These are phyloP conservation scores for Manis pentadactyla DNA, from an alignment of 2,797 vertebrate species.

Conservation along the genomic window DNA sequence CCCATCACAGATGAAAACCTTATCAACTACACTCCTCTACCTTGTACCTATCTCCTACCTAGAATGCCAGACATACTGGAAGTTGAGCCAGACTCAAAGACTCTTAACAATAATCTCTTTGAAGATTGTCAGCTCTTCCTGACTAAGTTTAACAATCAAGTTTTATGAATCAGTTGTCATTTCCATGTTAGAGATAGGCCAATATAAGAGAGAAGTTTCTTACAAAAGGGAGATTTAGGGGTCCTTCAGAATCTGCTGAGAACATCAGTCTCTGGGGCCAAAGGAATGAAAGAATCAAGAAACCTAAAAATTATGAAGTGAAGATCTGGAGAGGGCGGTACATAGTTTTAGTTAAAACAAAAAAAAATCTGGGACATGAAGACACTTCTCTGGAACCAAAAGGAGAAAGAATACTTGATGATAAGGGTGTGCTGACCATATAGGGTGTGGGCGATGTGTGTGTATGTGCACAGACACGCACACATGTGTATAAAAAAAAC, in stretches of 20 bases:
- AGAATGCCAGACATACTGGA: slow-evolving; percentile 46
- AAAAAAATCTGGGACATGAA: slow-evolving; percentile 3
- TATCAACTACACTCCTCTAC: background rate
- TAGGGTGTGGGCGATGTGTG: background rate
- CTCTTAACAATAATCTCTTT: slow-evolving; percentile 49
- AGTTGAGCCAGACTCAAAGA: slow-evolving; percentile 57
- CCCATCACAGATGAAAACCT: background rate
- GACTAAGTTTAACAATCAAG: slow-evolving; percentile 63
- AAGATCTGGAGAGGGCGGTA: background rate
- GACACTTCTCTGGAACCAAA: slow-evolving; percentile 15
- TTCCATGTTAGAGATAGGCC: slow-evolving; percentile 17
- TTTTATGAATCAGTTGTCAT: slow-evolving; percentile 49
- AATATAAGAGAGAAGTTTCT: background rate
- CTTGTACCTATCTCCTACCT: background rate
- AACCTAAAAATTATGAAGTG: background rate
- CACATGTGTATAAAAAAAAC: background rate
- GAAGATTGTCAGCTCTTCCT: slow-evolving; percentile 54
- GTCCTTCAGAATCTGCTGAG: background rate
- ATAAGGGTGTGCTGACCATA: background rate
- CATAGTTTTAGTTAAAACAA: background rate
- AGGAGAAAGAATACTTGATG: background rate
- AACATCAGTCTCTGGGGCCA: background rate
- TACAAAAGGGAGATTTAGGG: background rate
- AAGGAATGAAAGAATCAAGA: slow-evolving; percentile 41
- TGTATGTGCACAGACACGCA: too few relatives aligned